phyloP scores from a whole-genome alignment of 2,888 invertebrate species.

The Clivina fossor region DNA sequence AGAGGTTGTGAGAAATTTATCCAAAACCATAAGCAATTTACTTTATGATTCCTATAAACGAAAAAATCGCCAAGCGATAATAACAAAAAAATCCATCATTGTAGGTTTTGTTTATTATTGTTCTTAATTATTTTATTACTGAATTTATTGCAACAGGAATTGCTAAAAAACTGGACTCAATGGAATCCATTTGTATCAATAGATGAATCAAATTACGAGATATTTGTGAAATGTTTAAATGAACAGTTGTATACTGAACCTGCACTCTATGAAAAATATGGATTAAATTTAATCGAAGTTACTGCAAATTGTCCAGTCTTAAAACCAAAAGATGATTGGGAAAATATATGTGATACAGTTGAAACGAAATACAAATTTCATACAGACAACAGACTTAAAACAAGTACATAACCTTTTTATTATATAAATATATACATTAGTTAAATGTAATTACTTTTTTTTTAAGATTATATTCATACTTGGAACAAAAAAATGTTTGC shows the following conservation, averaged over 20 bases:
- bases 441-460: neutral
- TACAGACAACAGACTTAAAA: conserved; percentile 5
- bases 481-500: neutral
- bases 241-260: neutral
- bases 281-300: neutral
- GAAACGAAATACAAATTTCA: conserved; percentile 5
- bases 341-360: neutral
- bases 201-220: conserved; percentile 1
- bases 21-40: conserved; percentile 1
- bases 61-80: neutral
- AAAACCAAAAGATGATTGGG: neutral
- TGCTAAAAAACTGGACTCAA: conserved; percentile 1
- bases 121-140: neutral
- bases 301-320: too few species aligned
- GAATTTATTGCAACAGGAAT: neutral
- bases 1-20: conserved; percentile 1
- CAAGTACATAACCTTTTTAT: neutral
- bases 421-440: neutral
- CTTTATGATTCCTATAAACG: conserved; percentile 3
- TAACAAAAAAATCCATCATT: conserved; percentile 2
- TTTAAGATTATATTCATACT: neutral
- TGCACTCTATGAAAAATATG: neutral
- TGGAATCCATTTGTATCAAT: neutral
- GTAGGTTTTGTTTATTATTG: neutral
- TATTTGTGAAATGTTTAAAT: conserved; percentile 8